Conservation (phyloP, 1,140 invertebrate species). For the Drosophila persimilis region DNA sequence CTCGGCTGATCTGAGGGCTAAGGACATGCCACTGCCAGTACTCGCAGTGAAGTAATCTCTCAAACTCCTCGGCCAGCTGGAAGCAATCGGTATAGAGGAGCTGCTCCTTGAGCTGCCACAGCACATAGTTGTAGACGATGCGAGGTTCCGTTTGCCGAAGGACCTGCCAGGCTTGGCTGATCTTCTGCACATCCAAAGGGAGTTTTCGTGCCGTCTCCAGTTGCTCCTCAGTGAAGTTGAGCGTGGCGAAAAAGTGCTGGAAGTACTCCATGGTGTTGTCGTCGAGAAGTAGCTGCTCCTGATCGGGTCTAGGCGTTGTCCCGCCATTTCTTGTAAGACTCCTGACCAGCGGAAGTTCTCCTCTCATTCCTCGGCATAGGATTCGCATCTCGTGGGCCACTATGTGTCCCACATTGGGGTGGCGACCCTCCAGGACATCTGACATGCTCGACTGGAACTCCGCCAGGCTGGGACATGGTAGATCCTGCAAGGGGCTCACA, state of each 20-base stretch:
- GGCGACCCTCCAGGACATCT: constrained; percentile 19
- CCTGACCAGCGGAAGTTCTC: constrained; percentile 43
- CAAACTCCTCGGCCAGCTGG: constrained; percentile 59
- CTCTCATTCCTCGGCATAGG: constrained; percentile 64
- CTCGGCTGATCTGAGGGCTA: constrained; percentile 29
- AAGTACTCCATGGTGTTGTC: constrained; percentile 64
- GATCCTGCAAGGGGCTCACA: constrained; percentile 54
- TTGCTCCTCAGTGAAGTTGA: constrained; percentile 55
- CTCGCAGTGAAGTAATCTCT: constrained; percentile 59
- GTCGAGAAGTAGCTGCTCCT: constrained; percentile 51
- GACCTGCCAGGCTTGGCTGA: constrained; percentile 39
- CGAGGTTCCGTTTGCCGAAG: constrained; percentile 64
- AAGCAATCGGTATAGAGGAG: constrained; percentile 62
- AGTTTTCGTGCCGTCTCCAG: constrained; percentile 58
- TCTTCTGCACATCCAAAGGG: constrained; percentile 43
- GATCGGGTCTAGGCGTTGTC: not conserved
- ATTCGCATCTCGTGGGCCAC: constrained; percentile 60
- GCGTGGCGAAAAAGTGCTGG: constrained; percentile 46
- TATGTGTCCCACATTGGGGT: constrained; percentile 53
- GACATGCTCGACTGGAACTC: constrained; percentile 38
- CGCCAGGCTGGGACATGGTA: constrained; percentile 42
- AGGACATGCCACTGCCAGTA: constrained; percentile 77
- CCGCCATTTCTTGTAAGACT: constrained; percentile 20
- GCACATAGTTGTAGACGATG: constrained; percentile 66
- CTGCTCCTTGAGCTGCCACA: constrained; percentile 61